Evolutionary conservation across 2,797 vertebrate species (phyloP).

Genomic region (Gallinago solitaria): DNA sequence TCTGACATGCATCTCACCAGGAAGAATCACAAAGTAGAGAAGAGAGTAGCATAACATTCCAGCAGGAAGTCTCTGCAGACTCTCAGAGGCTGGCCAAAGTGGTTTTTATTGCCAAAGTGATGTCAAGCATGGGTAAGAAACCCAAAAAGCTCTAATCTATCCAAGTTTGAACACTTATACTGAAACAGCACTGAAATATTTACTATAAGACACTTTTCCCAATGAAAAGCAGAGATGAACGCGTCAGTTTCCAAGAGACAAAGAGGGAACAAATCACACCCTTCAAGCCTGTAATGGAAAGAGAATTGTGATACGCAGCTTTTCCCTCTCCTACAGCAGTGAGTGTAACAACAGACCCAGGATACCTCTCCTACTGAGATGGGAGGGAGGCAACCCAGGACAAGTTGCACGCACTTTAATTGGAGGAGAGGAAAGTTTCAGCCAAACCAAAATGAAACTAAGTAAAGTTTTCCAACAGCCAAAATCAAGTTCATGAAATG

Average conservation of each 20-base stretch:
- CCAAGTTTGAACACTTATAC: not conserved
- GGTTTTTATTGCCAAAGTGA: conserved; percentile 14
- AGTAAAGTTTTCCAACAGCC: conserved; percentile 51
- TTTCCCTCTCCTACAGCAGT: not conserved
- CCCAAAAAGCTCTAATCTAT: not conserved
- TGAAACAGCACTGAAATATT: conserved; percentile 21
- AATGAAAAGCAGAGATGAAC: conserved; percentile 17
- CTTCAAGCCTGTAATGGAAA: conserved; percentile 24
- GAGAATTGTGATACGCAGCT: not conserved
- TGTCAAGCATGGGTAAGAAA: conserved; percentile 23
- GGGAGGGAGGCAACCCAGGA: conserved; percentile 32
- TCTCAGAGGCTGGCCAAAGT: conserved; percentile 6
- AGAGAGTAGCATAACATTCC: not conserved
- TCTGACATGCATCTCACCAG: not conserved
- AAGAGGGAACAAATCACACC: conserved; percentile 17
- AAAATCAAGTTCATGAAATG: not conserved
- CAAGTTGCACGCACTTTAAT: not conserved
- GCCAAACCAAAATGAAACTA: conserved; percentile 59
- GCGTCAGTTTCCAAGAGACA: conserved; percentile 16
- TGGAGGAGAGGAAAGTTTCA: not conserved
- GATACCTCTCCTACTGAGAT: conserved; percentile 4
- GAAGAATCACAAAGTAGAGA: not conserved
- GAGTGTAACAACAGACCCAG: not conserved
- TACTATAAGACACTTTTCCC: not conserved
- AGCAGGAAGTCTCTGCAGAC: conserved; percentile 20